Evolutionary conservation across 2,888 invertebrate species (phyloP).

Genomic region (Piscicola geometra): DNA sequence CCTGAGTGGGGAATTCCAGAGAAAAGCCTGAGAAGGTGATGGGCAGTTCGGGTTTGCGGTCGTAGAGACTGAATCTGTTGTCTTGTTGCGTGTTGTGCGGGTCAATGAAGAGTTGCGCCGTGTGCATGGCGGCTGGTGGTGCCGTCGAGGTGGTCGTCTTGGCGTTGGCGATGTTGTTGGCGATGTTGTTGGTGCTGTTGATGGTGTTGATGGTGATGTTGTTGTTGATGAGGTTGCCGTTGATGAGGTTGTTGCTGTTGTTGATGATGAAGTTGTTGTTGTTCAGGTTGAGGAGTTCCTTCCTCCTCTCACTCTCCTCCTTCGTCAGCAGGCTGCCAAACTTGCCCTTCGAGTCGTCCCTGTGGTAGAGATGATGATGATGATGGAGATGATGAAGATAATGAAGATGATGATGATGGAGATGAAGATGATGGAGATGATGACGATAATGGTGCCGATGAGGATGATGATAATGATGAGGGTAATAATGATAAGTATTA

Average conservation of each 20-base stretch:
- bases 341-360: neutral
- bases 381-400: too few relatives aligned
- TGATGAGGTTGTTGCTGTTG: conserved; percentile 8
- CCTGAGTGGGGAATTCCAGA: conserved; percentile 25
- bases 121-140: neutral
- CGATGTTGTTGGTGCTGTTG: conserved; percentile 12
- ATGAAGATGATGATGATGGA: too few relatives aligned
- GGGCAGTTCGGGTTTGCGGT: conserved; percentile 29
- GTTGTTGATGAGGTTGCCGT: conserved; percentile 13
- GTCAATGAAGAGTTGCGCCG: conserved; percentile 8
- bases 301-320: neutral
- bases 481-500: too few relatives aligned
- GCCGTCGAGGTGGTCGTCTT: neutral
- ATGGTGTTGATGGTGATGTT: conserved; percentile 14
- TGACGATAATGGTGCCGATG: neutral
- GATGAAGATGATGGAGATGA: too few relatives aligned
- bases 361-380: neutral
- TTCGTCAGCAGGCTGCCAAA: neutral
- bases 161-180: neutral
- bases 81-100: neutral
- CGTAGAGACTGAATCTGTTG: conserved; percentile 19
- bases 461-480: too few relatives aligned
- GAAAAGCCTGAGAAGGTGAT: conserved; percentile 32
- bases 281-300: conserved; percentile 6
- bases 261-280: conserved; percentile 7